Percentiles rank a stretch among this genome's conserved stretches.
These are phyloP conservation scores for Anser brachyrhynchus DNA, from an alignment of 2,113 vertebrate species.

Conservation along the genomic window DNA sequence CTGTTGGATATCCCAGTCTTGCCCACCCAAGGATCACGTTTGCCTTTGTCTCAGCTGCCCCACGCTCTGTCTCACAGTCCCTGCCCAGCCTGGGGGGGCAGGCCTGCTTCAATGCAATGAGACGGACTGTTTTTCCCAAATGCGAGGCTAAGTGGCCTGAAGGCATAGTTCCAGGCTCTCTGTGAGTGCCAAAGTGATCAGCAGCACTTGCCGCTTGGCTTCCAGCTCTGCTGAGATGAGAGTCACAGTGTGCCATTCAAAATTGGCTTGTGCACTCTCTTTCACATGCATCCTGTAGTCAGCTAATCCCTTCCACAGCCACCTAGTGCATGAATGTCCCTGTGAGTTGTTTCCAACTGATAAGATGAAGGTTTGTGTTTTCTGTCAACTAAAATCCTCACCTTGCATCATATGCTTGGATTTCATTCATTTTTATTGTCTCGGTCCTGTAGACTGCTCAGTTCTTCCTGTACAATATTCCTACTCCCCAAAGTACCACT, in stretches of 20 bases:
- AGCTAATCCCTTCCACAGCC: not conserved
- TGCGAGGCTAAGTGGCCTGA: not conserved
- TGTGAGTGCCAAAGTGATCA: not conserved
- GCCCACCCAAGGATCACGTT: not conserved
- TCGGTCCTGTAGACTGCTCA: not conserved
- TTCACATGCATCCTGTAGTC: not conserved
- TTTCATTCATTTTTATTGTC: not conserved
- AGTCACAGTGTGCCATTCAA: not conserved
- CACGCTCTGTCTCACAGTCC: not conserved
- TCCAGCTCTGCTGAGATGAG: constrained; percentile 1
- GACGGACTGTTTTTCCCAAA: not conserved
- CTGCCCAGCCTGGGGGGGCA: not conserved
- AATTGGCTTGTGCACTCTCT: not conserved
- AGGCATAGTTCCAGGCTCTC: constrained; percentile 27
- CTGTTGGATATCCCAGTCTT: not conserved
- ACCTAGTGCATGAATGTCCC: not conserved
- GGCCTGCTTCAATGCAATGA: not conserved
- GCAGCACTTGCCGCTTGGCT: not conserved
- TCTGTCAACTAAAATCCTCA: not conserved
- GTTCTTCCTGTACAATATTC: not conserved
- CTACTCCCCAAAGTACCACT: not conserved
- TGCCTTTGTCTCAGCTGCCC: constrained; percentile 11
- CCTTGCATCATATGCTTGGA: not conserved
- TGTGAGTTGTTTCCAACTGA: not conserved
- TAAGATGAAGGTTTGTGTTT: not conserved